These are phyloP conservation scores for Hippocampus kuda DNA, from an alignment of 2,797 vertebrate genomes.

Conservation along the genomic window DNA sequence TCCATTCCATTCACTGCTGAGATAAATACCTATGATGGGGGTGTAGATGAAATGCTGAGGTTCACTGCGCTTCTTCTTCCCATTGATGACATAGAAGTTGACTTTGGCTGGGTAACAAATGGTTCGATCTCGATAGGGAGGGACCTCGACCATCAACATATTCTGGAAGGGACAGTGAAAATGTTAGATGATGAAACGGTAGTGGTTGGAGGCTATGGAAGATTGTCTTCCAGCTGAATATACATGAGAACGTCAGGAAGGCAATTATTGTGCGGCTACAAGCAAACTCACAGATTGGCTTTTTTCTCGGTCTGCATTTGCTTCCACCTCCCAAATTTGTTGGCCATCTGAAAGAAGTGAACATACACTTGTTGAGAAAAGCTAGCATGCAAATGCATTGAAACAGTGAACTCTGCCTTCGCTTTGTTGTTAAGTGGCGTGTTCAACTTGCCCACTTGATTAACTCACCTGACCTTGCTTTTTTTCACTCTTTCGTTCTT, in stretches of 20 bases:
- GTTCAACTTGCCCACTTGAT: not conserved
- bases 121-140: constrained; percentile 81
- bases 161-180: constrained; percentile 64
- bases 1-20: not conserved
- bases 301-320: constrained; percentile 96
- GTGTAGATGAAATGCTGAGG: constrained; percentile 91
- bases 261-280: not conserved
- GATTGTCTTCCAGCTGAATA: not conserved
- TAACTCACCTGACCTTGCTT: not conserved
- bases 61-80: constrained; percentile 93
- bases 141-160: constrained; percentile 92
- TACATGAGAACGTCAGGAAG: not conserved
- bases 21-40: constrained; percentile 53
- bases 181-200: not conserved
- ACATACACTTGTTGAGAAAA: not conserved
- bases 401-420: not conserved
- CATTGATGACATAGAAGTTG: constrained; percentile 94
- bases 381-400: not conserved
- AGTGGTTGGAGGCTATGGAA: not conserved
- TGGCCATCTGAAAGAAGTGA: constrained; percentile 76
- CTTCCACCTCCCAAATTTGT: constrained; percentile 96
- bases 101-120: constrained; percentile 79
- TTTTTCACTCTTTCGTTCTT: not conserved
- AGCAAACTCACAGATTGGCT: constrained; percentile 83
- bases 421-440: not conserved